Percentiles rank a stretch among this genome's conserved stretches.
phyloP scores from a whole-genome alignment of 2,797 vertebrate species.

The Garrulus glandarius region DNA sequence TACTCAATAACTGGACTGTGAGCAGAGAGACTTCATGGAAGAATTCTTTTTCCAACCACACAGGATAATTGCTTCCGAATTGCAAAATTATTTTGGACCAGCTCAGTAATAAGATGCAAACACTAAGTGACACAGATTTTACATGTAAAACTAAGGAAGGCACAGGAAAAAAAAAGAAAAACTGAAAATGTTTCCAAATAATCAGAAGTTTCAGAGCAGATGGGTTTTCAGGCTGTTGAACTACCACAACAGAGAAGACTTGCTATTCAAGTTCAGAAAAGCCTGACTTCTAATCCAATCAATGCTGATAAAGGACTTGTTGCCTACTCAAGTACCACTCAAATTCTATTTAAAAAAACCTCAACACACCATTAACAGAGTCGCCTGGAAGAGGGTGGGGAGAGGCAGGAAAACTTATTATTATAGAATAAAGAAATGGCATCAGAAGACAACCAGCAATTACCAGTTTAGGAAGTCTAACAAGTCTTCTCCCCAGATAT shows the following conservation, averaged over 20 bases:
- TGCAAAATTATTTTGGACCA: not conserved
- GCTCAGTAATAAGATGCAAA: not conserved
- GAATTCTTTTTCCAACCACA: not conserved
- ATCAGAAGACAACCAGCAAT: not conserved
- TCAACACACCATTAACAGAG: not conserved
- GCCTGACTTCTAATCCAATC: conserved; percentile 19
- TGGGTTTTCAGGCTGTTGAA: not conserved
- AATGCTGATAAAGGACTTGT: not conserved
- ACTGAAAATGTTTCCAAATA: not conserved
- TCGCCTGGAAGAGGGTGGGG: not conserved
- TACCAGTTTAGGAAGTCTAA: not conserved
- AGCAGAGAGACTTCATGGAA: not conserved
- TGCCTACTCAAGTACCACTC: not conserved
- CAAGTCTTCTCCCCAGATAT: not conserved
- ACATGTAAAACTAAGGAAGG: not conserved
- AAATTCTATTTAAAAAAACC: not conserved
- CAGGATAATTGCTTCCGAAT: not conserved
- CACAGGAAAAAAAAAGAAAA: not conserved
- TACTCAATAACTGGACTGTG: not conserved
- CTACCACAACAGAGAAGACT: not conserved
- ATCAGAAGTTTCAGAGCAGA: not conserved
- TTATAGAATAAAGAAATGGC: not conserved
- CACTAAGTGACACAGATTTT: not conserved
- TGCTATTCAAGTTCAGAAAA: conserved; percentile 17
- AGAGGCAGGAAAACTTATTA: not conserved